Evolutionary conservation across 1,140 invertebrate genomes (phyloP).

Genomic region (Dendrolimus punctatus): DNA sequence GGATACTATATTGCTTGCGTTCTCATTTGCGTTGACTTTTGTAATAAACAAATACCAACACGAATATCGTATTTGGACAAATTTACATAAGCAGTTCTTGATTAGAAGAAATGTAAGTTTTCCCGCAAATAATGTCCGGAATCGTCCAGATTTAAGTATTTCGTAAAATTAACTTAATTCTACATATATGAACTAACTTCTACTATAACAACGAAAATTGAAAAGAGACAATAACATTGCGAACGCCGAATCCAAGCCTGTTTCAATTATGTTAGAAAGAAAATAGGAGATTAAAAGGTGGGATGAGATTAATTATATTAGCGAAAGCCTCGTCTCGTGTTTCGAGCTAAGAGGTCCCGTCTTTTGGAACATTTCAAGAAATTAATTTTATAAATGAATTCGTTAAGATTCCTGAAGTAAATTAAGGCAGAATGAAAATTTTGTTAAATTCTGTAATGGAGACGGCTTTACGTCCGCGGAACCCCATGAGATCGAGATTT

Average conservation of each 20-base stretch:
- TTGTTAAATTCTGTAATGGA: slow-evolving; percentile 14
- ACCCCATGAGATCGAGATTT: slow-evolving; percentile 9
- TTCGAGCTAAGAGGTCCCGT: slow-evolving; percentile 21
- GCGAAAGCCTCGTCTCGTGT: slow-evolving; percentile 19
- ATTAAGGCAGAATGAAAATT: slow-evolving; percentile 23
- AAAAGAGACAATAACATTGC: not conserved
- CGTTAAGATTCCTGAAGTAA: slow-evolving; percentile 26
- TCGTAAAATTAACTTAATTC: too few relatives aligned
- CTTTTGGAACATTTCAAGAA: slow-evolving; percentile 16
- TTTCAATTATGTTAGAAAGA: slow-evolving; percentile 22
- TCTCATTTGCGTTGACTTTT: too few relatives aligned
- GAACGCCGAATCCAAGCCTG: slow-evolving; percentile 7
- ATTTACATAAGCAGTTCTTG: too few relatives aligned
- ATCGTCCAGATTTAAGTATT: too few relatives aligned
- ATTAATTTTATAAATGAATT: slow-evolving; percentile 34
- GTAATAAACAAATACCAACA: too few relatives aligned
- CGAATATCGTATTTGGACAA: too few relatives aligned
- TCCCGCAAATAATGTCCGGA: too few relatives aligned
- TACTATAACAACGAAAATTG: too few relatives aligned
- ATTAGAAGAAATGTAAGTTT: too few relatives aligned
- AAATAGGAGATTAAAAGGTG: slow-evolving; percentile 29
- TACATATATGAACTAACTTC: too few relatives aligned
- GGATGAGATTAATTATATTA: slow-evolving; percentile 37
- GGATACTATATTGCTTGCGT: too few relatives aligned
- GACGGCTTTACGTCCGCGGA: slow-evolving; percentile 9